Conservation (phyloP, 2,113 vertebrate species). For the Cinclus cinclus region DNA sequence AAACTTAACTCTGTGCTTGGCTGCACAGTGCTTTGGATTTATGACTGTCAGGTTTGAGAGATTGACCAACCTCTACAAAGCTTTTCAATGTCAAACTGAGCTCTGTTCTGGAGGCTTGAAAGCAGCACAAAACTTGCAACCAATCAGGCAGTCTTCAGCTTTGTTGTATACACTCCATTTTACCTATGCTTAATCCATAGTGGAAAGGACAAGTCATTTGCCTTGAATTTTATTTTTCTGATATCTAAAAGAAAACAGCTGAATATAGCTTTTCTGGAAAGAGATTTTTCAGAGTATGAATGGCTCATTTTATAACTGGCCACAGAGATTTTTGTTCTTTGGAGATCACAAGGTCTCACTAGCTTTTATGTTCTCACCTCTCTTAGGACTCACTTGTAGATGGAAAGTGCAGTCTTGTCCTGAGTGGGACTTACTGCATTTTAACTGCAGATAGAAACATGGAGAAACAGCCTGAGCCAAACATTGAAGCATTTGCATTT, state of each 20-base stretch:
- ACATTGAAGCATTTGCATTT: not conserved
- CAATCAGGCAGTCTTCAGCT: not conserved
- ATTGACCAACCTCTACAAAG: constrained; percentile 41
- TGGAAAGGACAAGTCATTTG: not conserved
- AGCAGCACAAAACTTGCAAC: not conserved
- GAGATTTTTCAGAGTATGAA: not conserved
- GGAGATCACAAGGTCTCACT: not conserved
- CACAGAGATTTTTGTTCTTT: not conserved
- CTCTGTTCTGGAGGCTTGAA: not conserved
- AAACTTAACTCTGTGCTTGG: constrained; percentile 43
- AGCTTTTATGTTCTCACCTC: not conserved
- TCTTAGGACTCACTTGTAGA: not conserved
- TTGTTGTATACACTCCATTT: not conserved
- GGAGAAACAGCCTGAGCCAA: not conserved
- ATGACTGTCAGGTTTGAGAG: constrained; percentile 62
- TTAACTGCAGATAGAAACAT: not conserved
- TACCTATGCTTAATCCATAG: not conserved
- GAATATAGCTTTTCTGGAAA: not conserved
- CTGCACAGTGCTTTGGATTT: constrained; percentile 60
- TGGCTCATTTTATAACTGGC: not conserved
- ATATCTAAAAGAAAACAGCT: not conserved
- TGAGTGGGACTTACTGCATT: not conserved
- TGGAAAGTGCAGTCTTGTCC: not conserved
- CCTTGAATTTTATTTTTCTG: not conserved
- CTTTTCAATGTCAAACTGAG: constrained; percentile 51